Evolutionary conservation across 2,113 vertebrate genomes (phyloP).

Genomic region (Oreocharis arfaki): DNA sequence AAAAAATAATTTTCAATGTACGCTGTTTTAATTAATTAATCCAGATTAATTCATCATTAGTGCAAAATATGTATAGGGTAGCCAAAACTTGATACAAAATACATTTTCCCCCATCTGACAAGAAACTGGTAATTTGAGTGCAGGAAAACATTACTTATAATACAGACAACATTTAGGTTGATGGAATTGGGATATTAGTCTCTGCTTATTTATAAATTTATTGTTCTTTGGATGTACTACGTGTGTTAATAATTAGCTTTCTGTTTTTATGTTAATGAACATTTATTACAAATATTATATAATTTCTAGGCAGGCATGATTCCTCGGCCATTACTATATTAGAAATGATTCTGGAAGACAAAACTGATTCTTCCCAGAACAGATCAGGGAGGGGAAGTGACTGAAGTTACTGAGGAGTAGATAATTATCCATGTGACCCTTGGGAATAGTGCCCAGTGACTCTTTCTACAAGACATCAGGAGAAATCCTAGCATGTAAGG

Average conservation of each 20-base stretch:
- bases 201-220: neutral
- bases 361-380: neutral
- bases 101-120: neutral
- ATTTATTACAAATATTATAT: neutral
- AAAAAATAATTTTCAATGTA: neutral
- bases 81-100: neutral
- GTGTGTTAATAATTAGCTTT: neutral
- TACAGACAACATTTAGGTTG: neutral
- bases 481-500: neutral
- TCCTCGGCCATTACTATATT: neutral
- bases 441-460: neutral
- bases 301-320: neutral
- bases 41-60: neutral
- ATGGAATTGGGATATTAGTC: neutral
- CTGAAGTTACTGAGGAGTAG: neutral
- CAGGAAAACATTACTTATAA: neutral
- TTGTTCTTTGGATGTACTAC: neutral
- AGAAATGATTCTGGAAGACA: neutral
- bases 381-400: neutral
- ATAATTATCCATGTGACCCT: neutral
- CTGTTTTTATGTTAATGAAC: neutral
- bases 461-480: rapidly evolving
- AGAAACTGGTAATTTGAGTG: neutral
- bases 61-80: neutral
- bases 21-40: neutral